Conservation (phyloP, 2,113 vertebrate genomes). For the Ranitomeya variabilis region DNA sequence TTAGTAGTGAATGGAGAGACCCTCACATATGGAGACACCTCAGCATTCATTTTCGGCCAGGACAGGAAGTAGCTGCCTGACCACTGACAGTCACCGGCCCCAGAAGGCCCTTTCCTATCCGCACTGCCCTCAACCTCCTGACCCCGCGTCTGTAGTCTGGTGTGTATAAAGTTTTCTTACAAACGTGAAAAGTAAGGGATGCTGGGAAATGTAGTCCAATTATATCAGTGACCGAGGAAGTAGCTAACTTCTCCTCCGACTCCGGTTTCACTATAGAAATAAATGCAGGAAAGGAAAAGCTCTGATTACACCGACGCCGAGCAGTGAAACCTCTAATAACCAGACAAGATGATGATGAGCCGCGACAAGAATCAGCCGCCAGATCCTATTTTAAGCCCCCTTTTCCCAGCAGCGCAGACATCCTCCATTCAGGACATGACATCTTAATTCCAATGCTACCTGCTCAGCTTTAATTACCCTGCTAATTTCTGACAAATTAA, state of each 20-base stretch:
- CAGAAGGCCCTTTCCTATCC: too few relatives aligned
- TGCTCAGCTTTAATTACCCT: conserved; percentile 4
- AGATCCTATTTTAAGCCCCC: conserved; percentile 22
- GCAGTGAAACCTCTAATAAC: neutral
- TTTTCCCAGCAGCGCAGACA: neutral
- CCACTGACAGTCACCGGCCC: too few relatives aligned
- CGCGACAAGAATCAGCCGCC: neutral
- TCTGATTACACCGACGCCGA: neutral
- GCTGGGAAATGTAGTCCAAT: neutral
- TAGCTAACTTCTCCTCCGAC: neutral
- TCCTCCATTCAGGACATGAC: neutral
- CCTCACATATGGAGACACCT: too few relatives aligned
- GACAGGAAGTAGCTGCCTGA: too few relatives aligned
- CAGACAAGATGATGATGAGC: neutral
- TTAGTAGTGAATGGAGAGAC: too few relatives aligned
- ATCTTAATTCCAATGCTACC: conserved; percentile 8
- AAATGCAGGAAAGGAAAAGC: neutral
- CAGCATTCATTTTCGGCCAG: too few relatives aligned
- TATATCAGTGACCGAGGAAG: neutral
- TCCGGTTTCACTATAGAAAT: neutral
- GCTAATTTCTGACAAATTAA: conserved; percentile 15
- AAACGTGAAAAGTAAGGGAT: neutral
- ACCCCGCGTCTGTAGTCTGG: too few relatives aligned
- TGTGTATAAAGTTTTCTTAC: too few relatives aligned
- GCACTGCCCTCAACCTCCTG: too few relatives aligned